Conservation (phyloP, 2,888 invertebrate genomes). For the Rhingia rostrata region DNA sequence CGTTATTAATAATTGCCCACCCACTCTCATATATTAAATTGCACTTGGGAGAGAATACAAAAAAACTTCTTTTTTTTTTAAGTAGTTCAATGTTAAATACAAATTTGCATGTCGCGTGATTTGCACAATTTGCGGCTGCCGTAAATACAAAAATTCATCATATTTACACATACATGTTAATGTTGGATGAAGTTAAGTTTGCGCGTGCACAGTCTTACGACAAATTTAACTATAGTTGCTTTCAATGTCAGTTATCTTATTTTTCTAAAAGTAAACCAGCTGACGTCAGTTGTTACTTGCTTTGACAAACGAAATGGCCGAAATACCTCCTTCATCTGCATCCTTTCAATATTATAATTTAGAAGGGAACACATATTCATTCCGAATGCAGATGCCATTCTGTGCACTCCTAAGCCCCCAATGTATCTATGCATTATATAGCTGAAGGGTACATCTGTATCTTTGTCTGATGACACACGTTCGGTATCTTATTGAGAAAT, state of each 20-base stretch:
- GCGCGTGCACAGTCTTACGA: constrained; percentile 1
- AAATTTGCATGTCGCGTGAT: constrained; percentile 49
- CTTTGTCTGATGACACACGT: constrained; percentile 26
- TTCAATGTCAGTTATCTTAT: background rate
- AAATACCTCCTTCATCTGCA: background rate
- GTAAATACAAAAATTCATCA: constrained; percentile 21
- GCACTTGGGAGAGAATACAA: constrained; percentile 11
- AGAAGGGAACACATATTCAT: constrained; percentile 16
- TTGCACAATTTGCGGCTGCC: constrained; percentile 29
- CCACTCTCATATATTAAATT: constrained; percentile 18
- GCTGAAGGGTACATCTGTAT: constrained; percentile 3
- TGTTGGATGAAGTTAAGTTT: background rate
- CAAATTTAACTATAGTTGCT: background rate
- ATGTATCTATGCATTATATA: constrained; percentile 4
- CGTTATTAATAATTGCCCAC: constrained; percentile 18
- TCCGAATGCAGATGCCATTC: constrained; percentile 30
- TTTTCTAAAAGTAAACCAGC: background rate
- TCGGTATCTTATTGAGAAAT: constrained; percentile 5
- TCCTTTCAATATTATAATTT: background rate
- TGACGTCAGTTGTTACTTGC: background rate
- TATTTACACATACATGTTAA: constrained; percentile 23
- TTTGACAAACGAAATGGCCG: background rate
- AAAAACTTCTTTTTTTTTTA: constrained; percentile 5
- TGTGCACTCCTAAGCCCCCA: constrained; percentile 2
- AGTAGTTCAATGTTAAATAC: constrained; percentile 52